These are phyloP conservation scores for Myotis pilosus DNA, from an alignment of 2,797 vertebrate species.

Conservation along the genomic window DNA sequence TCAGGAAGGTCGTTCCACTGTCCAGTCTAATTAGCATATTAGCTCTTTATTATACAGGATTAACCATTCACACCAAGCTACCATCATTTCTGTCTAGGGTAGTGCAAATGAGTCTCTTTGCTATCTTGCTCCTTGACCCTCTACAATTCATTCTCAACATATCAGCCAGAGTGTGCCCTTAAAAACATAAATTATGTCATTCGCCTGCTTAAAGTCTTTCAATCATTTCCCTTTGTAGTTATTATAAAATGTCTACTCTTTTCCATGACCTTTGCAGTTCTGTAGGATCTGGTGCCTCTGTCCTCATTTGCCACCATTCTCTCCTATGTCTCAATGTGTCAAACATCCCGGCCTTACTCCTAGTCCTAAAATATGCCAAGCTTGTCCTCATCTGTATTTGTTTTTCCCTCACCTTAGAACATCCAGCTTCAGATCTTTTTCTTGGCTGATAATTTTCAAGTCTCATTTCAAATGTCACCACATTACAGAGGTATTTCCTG, in stretches of 20 bases:
- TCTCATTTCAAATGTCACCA: slow-evolving; percentile 18
- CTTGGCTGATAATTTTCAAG: slow-evolving; percentile 6
- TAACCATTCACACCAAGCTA: background rate
- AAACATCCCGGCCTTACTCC: background rate
- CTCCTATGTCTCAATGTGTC: background rate
- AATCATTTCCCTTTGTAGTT: background rate
- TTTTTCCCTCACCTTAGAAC: background rate
- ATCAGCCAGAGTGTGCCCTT: background rate
- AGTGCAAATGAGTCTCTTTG: background rate
- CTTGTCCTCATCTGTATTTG: slow-evolving; percentile 8
- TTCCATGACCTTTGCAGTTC: background rate
- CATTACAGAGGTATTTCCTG: slow-evolving; percentile 10
- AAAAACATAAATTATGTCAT: background rate
- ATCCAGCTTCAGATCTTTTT: slow-evolving; percentile 24
- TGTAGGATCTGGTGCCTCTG: background rate
- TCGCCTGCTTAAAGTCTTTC: background rate
- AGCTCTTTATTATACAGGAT: no score
- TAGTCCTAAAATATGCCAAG: slow-evolving; percentile 5
- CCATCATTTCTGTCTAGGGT: background rate
- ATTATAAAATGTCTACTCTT: background rate
- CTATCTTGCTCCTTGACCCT: background rate
- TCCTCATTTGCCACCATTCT: background rate
- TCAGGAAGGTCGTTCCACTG: no score
- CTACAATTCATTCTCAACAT: background rate
- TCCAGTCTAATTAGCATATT: no score